A percentile compares a stretch with the other conserved stretches of the same genome.
These are phyloP conservation scores for Oscarella lobularis DNA, from an alignment of 37 sponge, comb jelly and placozoan genomes.

Conservation along the genomic window DNA sequence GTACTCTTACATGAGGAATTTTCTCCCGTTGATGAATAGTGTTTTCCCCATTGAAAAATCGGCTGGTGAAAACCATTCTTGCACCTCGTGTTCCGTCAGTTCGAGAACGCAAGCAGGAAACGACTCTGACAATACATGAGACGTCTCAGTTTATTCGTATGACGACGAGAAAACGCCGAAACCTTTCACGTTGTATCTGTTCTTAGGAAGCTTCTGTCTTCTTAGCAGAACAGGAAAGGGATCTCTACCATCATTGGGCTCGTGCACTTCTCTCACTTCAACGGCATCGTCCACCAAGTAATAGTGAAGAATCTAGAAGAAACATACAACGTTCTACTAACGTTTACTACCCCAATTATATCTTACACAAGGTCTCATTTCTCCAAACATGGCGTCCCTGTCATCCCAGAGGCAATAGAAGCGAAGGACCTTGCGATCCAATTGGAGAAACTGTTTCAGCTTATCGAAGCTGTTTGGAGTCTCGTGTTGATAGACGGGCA, in stretches of 20 bases:
- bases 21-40: conserved; percentile 67
- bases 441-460: conserved; percentile 80
- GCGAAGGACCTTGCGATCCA: conserved; percentile 84
- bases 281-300: conserved; percentile 92
- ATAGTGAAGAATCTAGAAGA: conserved; percentile 64
- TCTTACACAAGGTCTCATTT: conserved; percentile 77
- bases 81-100: conserved; percentile 74
- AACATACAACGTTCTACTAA: neutral
- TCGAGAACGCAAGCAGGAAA: conserved; percentile 82
- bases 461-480: conserved; percentile 81
- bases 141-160: too few species aligned
- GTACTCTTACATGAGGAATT: conserved; percentile 62
- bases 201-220: conserved; percentile 78
- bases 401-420: conserved; percentile 98
- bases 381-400: conserved; percentile 95
- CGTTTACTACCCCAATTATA: neutral
- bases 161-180: too few species aligned
- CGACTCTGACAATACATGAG: conserved; percentile 25
- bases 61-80: conserved; percentile 77
- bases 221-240: conserved; percentile 88
- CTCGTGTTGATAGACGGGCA: conserved; percentile 46
- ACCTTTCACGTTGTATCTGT: conserved; percentile 46
- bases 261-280: conserved; percentile 81
- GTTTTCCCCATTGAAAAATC: conserved; percentile 83
- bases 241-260: conserved; percentile 91